phyloP scores from a whole-genome alignment of 2,888 invertebrate species.

The Troides helena region DNA sequence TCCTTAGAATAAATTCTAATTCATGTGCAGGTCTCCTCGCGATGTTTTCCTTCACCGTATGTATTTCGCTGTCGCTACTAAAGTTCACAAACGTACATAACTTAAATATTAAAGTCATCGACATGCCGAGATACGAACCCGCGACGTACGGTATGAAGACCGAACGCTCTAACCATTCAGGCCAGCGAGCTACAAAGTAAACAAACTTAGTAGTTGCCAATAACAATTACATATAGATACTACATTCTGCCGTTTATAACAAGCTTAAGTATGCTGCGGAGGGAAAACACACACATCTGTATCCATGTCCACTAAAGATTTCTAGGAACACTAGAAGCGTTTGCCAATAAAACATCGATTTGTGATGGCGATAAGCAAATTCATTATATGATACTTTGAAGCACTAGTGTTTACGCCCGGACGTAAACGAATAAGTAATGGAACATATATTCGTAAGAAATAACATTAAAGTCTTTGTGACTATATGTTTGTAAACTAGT shows the following conservation, averaged over 20 bases:
- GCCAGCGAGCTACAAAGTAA: too few species aligned
- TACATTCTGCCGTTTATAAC: background rate
- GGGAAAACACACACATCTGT: background rate
- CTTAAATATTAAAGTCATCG: too few species aligned
- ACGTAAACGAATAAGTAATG: background rate
- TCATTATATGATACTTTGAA: background rate
- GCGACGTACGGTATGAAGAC: too few species aligned
- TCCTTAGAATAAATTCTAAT: too few species aligned
- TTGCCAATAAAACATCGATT: constrained; percentile 13
- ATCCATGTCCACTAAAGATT: background rate
- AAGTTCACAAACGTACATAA: too few species aligned
- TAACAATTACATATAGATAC: background rate
- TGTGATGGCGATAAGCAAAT: constrained; percentile 13
- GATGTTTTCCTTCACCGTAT: too few species aligned
- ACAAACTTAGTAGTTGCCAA: background rate
- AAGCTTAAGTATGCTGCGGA: background rate
- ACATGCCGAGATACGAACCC: too few species aligned
- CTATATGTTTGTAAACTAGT: too few species aligned
- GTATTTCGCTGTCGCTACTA: too few species aligned
- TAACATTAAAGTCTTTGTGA: background rate
- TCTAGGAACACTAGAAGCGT: background rate
- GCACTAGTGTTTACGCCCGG: constrained; percentile 1
- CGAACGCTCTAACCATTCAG: too few species aligned
- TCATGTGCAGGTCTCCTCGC: too few species aligned
- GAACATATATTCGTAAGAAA: background rate